Conservation (phyloP, 2,797 vertebrate genomes). For the Myoxocephalus aenaeus region DNA sequence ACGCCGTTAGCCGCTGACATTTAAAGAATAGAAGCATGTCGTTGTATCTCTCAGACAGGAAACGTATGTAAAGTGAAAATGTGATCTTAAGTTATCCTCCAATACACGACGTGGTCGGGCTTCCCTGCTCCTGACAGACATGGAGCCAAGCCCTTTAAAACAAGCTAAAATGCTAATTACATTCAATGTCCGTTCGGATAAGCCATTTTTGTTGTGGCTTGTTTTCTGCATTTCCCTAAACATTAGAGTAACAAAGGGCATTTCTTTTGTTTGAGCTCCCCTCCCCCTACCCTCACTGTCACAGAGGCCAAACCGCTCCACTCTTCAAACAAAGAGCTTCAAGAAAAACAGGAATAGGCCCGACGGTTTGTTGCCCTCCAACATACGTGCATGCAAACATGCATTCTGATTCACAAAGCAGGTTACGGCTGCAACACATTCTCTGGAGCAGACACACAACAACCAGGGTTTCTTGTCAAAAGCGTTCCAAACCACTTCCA, state of each 20-base stretch:
- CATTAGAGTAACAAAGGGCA: slow-evolving; percentile 75
- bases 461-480: not conserved
- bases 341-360: slow-evolving; percentile 60
- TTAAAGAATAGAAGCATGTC: not conserved
- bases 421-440: not conserved
- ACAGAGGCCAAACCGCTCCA: slow-evolving; percentile 56
- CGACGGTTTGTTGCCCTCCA: slow-evolving; percentile 22
- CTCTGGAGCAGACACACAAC: not conserved
- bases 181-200: slow-evolving; percentile 45
- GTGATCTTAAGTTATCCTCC: slow-evolving; percentile 16
- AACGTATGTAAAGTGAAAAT: not conserved
- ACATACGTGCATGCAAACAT: not conserved
- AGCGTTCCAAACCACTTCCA: not conserved
- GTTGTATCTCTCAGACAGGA: not conserved
- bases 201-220: slow-evolving; percentile 38
- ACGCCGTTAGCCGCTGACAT: not conserved
- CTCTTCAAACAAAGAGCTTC: slow-evolving; percentile 68
- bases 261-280: slow-evolving; percentile 69
- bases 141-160: not conserved
- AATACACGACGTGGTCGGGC: not conserved
- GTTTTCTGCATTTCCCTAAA: slow-evolving; percentile 73
- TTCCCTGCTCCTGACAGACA: slow-evolving; percentile 11
- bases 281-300: slow-evolving; percentile 63
- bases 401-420: not conserved
- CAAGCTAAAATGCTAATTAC: slow-evolving; percentile 53